Evolutionary conservation across 2,113 vertebrate species (phyloP), one percentile per base, ranked within the genome.

Genomic region (Ophiodon elongatus): DNA sequence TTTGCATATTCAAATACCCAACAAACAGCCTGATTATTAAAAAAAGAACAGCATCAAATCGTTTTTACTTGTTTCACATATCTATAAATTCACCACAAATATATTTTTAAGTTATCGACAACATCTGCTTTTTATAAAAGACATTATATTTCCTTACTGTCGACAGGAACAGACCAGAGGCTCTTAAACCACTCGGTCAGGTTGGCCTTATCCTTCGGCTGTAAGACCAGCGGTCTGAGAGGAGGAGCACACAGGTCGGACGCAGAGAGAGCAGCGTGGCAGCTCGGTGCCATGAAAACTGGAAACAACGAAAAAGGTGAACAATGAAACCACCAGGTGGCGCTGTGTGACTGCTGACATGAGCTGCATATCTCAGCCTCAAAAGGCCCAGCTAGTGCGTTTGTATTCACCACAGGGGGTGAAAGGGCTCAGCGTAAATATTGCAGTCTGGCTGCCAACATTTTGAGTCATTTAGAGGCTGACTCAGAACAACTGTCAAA

Each of bases 171-270:
- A 23, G 91, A 73, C 95, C 95, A 96, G 37, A 95, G 76, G 33
- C 73, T 74, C 68, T 56, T 78, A 15, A 96, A 89, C 95, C 94
- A 96, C 35, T 90, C 70, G 0, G 57, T 47, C 11, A 96, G 70
- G 75, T 92, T 91, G 80, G 82, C 68, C 65, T 90, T 87, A 62
- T 96, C 95, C 57, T 92, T 89, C 0, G 52, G 54, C 59, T 93
- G 90, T 10, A 96, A 62, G 14, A 70, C 25, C 15, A 95, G 65
- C 0, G 93, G 92, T 60, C 70, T 89, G 29, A 96, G 91, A 25
- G 94, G 95, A 63, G 91, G 83, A 7, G 73, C 86, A 56, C 93
- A 95, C 21, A 96, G 79, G 56, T 94, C 93, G 15, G 84, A 80
- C 0, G 64, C 39, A 7, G 75, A 85, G 21, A 94, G 85, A 27